These are phyloP conservation scores for Drosophila planitibia DNA, from an alignment of 2,888 invertebrate genomes.

Conservation along the genomic window DNA sequence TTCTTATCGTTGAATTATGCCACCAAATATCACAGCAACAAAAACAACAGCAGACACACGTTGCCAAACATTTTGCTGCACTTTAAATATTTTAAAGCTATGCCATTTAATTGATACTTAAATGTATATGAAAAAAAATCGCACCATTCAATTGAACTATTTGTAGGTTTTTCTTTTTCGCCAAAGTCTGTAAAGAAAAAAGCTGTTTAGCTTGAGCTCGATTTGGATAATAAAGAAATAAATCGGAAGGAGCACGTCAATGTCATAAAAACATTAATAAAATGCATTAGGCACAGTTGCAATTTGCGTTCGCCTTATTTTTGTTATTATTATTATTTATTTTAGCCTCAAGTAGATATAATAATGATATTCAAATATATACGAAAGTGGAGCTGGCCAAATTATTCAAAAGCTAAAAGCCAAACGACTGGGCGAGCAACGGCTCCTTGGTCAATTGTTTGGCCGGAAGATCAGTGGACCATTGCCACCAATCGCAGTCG, in stretches of 20 bases:
- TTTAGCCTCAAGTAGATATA: conserved; percentile 18
- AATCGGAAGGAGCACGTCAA: conserved; percentile 61
- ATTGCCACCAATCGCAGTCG: conserved; percentile 62
- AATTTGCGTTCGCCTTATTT: conserved; percentile 7
- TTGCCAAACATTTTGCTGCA: conserved; percentile 48
- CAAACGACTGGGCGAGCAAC: conserved; percentile 40
- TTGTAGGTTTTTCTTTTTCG: conserved; percentile 50
- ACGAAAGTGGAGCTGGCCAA: conserved; percentile 40
- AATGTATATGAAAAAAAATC: neutral
- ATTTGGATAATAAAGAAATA: conserved; percentile 21
- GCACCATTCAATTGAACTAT: conserved; percentile 43
- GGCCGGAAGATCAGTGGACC: conserved; percentile 62
- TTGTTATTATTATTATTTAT: neutral
- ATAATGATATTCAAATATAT: conserved; percentile 73
- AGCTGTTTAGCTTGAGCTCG: conserved; percentile 53
- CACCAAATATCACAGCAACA: conserved; percentile 32
- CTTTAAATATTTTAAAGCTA: conserved; percentile 49
- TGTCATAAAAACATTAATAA: conserved; percentile 31
- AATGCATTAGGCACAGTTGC: conserved; percentile 24
- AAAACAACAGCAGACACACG: conserved; percentile 13
- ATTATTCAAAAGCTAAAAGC: conserved; percentile 69
- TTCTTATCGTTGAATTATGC: conserved; percentile 81
- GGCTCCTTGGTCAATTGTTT: conserved; percentile 55
- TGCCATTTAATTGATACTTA: conserved; percentile 46
- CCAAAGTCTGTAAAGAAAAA: conserved; percentile 26